A percentile compares a stretch with the other conserved stretches of the same genome.
phyloP scores from a whole-genome alignment of 2,888 invertebrate species.

The Eurytoma californica region DNA sequence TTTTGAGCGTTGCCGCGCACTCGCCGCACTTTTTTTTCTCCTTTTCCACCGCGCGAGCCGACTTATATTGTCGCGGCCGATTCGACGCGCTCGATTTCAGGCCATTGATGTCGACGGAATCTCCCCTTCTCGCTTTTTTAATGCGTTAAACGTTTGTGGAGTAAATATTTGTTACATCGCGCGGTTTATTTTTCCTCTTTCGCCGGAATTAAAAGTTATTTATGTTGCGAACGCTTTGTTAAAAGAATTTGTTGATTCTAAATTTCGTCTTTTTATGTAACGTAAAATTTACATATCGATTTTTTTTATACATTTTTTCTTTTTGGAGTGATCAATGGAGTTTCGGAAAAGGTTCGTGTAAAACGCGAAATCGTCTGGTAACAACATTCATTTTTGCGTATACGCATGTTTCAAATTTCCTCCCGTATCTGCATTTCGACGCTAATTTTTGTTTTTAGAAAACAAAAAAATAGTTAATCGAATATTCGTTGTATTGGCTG shows the following conservation, averaged over 20 bases:
- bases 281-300: too few species aligned
- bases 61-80: constrained; percentile 23
- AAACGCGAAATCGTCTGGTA: neutral
- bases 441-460: neutral
- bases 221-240: too few species aligned
- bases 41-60: neutral
- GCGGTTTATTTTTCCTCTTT: too few species aligned
- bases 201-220: too few species aligned
- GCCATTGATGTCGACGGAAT: neutral
- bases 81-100: constrained; percentile 28
- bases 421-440: neutral
- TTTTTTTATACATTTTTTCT: too few species aligned
- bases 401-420: neutral
- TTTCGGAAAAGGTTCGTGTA: neutral
- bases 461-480: neutral
- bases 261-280: too few species aligned
- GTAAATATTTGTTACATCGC: too few species aligned
- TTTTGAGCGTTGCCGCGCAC: constrained; percentile 11
- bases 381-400: neutral
- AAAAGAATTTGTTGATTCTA: too few species aligned
- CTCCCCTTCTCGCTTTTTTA: neutral
- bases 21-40: neutral
- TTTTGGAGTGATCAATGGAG: neutral
- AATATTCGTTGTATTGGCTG: neutral
- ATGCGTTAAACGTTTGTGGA: neutral